Percentiles rank a stretch among this genome's conserved stretches.
phyloP scores from a whole-genome alignment of 2,888 invertebrate species.

The Epistrophe eligans region DNA sequence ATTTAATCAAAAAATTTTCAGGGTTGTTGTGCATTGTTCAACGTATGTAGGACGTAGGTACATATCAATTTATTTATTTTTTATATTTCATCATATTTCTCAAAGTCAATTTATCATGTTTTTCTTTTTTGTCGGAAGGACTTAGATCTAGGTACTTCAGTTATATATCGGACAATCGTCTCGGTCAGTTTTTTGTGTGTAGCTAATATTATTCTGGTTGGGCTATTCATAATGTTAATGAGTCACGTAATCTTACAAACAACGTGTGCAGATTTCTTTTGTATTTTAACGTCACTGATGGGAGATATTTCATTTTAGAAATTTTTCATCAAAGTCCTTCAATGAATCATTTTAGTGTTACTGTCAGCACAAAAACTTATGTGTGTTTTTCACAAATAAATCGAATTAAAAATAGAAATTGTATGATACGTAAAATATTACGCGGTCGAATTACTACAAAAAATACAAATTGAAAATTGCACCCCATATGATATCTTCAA shows the following conservation, averaged over 20 bases:
- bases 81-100: not conserved
- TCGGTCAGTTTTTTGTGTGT: not conserved
- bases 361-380: not conserved
- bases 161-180: not conserved
- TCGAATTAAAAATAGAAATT: too few species aligned
- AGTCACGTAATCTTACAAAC: not conserved
- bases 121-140: not conserved
- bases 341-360: not conserved
- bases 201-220: not conserved
- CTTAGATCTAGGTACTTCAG: not conserved
- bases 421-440: too few species aligned
- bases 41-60: not conserved
- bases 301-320: not conserved
- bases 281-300: not conserved
- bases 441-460: too few species aligned
- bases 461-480: too few species aligned
- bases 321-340: not conserved
- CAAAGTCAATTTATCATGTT: slow-evolving; percentile 23
- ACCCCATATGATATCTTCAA: too few species aligned
- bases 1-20: slow-evolving; percentile 30
- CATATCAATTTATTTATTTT: not conserved
- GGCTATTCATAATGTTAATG: not conserved
- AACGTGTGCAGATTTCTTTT: not conserved
- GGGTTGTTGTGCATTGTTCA: slow-evolving; percentile 12
- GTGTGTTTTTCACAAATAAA: too few species aligned